Base-by-base conservation (phyloP, 1,140 invertebrate species). In the Pteromalus puparum region DNA sequence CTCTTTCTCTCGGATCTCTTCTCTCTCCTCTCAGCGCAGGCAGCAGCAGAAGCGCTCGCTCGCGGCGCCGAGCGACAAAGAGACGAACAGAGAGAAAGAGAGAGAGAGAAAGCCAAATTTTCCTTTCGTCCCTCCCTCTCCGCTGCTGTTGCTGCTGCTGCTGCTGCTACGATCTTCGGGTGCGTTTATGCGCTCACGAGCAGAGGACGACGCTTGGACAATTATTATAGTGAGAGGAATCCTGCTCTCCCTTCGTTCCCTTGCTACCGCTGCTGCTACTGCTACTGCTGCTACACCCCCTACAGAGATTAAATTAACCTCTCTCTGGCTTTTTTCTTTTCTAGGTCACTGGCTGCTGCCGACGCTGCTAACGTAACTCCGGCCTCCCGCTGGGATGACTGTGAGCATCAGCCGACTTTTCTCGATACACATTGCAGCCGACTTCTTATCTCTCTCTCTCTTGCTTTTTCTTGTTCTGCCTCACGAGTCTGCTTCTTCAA, bases 31-130 rank as follows among this genome's bases (percentile, higher is more conserved):
- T 7, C 53, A 61, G 30, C 30, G 30, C n/a, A n/a, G n/a, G 30
- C 30, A 34, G 30, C 30, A 34, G 30, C 30, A 34, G 53, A 5
- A 61, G 21, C 53, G 4, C 21, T n/a, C 53, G 21, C 53, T 61
- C 53, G 18, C 18, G 26, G 21, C 72, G 34, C 34, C 72, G 72
- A 13, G 24, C 67, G 12, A 26, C 67, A 61, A 61, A 61, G 73
- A 75, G 34, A 75, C 30, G 38, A 18, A 75, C 24, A 42, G 73
- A 75, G 73, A 75, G 34, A 75, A n/a, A 75, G 73, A 75, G 34
- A 38, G 73, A 75, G 73, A 61, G 53, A 61, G 53, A 61, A 21
- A 61, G 53, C 53, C 53, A 21, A 21, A 61, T 7, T 61, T n/a
- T 61, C 53, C 21, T 61, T n/a, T 61, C 21, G 2, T 61, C 53